Conservation (phyloP, 2,888 invertebrate species). For the Branchellion lobata region DNA sequence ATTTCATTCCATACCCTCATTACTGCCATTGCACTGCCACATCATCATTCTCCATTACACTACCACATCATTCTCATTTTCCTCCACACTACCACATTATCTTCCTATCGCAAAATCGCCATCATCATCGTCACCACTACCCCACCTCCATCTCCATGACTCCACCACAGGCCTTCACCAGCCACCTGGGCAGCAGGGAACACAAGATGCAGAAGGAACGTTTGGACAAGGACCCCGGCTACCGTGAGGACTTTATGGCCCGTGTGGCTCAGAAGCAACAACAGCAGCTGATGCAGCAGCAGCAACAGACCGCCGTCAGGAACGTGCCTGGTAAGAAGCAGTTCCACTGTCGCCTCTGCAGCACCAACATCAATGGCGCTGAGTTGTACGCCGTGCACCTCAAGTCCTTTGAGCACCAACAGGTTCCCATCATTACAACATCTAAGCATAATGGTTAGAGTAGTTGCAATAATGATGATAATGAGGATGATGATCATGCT, state of each 20-base stretch:
- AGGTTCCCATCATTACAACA: not conserved
- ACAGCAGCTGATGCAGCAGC: too few species aligned
- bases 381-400: conserved; percentile 32
- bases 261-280: too few species aligned
- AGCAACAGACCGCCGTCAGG: too few species aligned
- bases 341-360: conserved; percentile 17
- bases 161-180: conserved; percentile 19
- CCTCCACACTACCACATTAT: not conserved
- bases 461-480: too few species aligned
- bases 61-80: too few species aligned
- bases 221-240: not conserved
- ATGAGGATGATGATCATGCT: too few species aligned
- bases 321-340: not conserved
- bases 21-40: too few species aligned
- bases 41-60: too few species aligned
- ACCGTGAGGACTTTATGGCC: too few species aligned
- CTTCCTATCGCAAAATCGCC: not conserved
- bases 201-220: conserved; percentile 30
- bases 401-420: conserved; percentile 23
- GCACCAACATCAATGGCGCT: not conserved
- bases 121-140: too few species aligned
- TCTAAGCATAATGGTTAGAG: too few species aligned
- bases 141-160: not conserved
- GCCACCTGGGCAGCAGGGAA: conserved; percentile 21
- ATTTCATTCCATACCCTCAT: too few species aligned